These are phyloP conservation scores for Eilema caniola DNA, from an alignment of 2,888 invertebrate genomes.

Conservation along the genomic window DNA sequence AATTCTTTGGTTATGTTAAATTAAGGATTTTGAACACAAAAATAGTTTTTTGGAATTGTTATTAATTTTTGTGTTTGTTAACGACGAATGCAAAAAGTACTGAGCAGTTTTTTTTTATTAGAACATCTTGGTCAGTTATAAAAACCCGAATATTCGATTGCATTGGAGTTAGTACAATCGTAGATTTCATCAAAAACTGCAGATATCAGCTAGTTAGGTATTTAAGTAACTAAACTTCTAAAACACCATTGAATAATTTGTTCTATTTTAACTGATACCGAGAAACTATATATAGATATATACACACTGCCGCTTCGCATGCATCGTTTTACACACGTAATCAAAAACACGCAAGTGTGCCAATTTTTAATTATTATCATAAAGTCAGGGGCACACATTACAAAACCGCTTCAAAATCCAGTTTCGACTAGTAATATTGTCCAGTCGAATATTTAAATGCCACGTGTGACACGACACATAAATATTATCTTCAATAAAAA, in stretches of 20 bases:
- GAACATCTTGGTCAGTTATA: no score
- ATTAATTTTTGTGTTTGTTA: no score
- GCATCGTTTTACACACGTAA: not conserved
- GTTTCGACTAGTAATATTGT: constrained; percentile 17
- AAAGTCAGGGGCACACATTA: not conserved
- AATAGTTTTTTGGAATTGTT: no score
- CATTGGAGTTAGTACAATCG: no score
- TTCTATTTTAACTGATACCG: not conserved
- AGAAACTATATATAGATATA: not conserved
- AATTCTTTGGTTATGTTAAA: no score
- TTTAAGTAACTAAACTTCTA: not conserved
- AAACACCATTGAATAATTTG: not conserved
- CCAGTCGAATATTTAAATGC: not conserved
- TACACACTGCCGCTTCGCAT: not conserved
- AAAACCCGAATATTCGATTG: no score
- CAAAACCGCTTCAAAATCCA: constrained; percentile 12
- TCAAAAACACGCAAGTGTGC: not conserved
- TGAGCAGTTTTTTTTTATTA: no score
- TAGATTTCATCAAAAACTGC: no score
- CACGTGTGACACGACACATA: constrained; percentile 2
- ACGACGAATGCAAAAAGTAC: no score
- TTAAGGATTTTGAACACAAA: no score
- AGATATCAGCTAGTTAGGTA: not conserved
- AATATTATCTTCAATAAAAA: constrained; percentile 11
- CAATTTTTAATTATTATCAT: constrained; percentile 5